phyloP scores from a whole-genome alignment of 2,888 invertebrate genomes.

The Lomographa bimaculata region DNA sequence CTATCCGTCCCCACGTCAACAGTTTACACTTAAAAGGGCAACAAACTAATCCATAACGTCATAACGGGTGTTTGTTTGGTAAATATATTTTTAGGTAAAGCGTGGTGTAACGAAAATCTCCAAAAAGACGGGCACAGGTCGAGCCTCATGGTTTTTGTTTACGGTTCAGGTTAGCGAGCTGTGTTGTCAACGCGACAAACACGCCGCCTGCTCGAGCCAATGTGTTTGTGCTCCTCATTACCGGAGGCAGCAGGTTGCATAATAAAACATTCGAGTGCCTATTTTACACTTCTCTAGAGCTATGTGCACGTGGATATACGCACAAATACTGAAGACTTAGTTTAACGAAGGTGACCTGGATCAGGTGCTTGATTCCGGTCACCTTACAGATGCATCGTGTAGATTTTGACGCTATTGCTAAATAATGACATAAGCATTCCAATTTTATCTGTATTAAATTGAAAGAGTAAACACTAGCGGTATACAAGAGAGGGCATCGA shows the following conservation, averaged over 20 bases:
- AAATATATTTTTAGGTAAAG: conserved; percentile 56
- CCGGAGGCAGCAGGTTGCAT: conserved; percentile 40
- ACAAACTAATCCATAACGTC: conserved; percentile 51
- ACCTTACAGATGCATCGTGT: conserved; percentile 16
- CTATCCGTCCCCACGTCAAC: conserved; percentile 45
- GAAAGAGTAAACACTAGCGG: conserved; percentile 50
- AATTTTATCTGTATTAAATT: conserved; percentile 48
- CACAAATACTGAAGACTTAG: conserved; percentile 7
- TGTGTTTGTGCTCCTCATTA: conserved; percentile 56
- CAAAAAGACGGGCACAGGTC: conserved; percentile 47
- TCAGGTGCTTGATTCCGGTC: conserved; percentile 11
- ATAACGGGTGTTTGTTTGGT: conserved; percentile 53
- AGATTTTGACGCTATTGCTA: conserved; percentile 21
- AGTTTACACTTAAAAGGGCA: conserved; percentile 49
- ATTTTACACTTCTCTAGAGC: conserved; percentile 29
- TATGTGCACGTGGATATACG: conserved; percentile 15
- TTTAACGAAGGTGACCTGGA: conserved; percentile 13
- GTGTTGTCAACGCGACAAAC: conserved; percentile 65
- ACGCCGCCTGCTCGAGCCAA: conserved; percentile 52
- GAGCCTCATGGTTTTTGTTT: conserved; percentile 52
- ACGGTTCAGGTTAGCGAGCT: conserved; percentile 55
- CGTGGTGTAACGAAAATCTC: conserved; percentile 51
- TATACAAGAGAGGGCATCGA: conserved; percentile 58
- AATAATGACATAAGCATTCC: conserved; percentile 44
- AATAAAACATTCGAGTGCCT: conserved; percentile 35